Conservation (phyloP, 1,140 invertebrate species). For the Euura lappo region DNA sequence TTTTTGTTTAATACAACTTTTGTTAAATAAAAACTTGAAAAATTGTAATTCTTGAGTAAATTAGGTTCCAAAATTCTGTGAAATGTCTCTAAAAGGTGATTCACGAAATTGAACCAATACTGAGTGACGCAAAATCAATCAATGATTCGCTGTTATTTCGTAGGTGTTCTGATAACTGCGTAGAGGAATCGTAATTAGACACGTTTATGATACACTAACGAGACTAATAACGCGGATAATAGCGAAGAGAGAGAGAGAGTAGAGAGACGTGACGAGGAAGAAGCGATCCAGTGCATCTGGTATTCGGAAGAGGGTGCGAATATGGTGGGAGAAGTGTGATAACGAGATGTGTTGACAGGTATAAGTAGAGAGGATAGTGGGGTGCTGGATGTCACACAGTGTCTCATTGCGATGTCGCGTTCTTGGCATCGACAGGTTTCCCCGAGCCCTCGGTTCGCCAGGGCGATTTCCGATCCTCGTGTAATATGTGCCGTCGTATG, state of each 20-base stretch:
- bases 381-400: not conserved
- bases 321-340: not conserved
- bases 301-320: not conserved
- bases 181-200: too few species aligned
- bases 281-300: not conserved
- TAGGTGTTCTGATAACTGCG: too few species aligned
- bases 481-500: not conserved
- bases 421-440: not conserved
- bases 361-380: conserved; percentile 11
- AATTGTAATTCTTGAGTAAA: too few species aligned
- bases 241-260: not conserved
- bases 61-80: too few species aligned
- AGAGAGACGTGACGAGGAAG: not conserved
- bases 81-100: too few species aligned
- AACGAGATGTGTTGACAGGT: conserved; percentile 8
- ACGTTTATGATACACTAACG: too few species aligned
- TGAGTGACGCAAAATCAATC: too few species aligned
- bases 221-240: too few species aligned
- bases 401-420: not conserved
- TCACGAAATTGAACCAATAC: too few species aligned
- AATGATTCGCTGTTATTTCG: too few species aligned
- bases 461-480: not conserved
- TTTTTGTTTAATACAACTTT: too few species aligned
- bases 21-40: too few species aligned
- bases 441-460: not conserved